Base-by-base conservation (phyloP, 1,140 invertebrate genomes). In the Proctacanthus coquilletti region DNA sequence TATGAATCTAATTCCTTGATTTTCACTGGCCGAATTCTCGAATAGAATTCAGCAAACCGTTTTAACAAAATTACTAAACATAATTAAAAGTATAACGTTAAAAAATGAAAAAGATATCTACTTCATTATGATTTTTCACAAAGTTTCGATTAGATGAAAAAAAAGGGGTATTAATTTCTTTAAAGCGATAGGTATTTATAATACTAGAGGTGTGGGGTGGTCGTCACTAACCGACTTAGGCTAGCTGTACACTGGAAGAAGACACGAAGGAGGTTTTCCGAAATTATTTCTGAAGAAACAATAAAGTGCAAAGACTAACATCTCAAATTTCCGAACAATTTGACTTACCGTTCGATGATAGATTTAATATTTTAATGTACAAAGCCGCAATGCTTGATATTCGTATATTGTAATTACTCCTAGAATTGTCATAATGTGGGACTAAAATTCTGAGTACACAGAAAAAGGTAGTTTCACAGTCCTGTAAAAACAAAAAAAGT, bases 371-470 rank as follows among this genome's bases (percentile, higher is more conserved):
- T 34, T 74, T 69, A 21, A 76, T 71, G 43, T 82, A 74, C 9
- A 81, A 60, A 42, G 67, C 68, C 14, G 71, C 73, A 23, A 88
- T 62, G 27, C 68, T 68, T 35, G 67, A 61, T 56, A 75, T 70
- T 56, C 79, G 77, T 17, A 84, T 54, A 5, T 76, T 72, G 53
- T 79, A 79, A 2, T 71, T 57, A 6, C 68, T 64, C 41, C 80
- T 63, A 32, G 71, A 63, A 40, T 69, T 65, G 45, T 84, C 85
- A 9, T 72, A 54, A 27, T 68, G 56, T 5, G 84, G 81, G 4
- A 89, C 46, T 6, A 89, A 52, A 11, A 87, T 60, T 43, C 85
- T 64, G 41, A 88, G 53, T 5, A 80, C 62, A 17, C 76, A 68
- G 62, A 72, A 85, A 35, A 85, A 70, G 35, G 71, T 77, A 30